Conservation (phyloP, 2,888 invertebrate genomes). For the Monoplex corrugatus region DNA sequence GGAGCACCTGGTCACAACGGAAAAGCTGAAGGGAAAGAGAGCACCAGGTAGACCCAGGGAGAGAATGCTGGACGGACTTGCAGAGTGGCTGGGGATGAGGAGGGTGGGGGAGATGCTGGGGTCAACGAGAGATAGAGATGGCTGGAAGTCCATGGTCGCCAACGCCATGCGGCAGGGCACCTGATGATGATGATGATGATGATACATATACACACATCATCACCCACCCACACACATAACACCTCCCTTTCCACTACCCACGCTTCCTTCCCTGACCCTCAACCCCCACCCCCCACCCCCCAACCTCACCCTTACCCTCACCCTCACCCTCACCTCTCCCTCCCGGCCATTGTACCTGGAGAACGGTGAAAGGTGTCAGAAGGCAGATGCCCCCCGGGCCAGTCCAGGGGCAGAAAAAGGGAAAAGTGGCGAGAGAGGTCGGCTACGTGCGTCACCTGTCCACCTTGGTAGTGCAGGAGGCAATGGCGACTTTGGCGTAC, state of each 20-base stretch:
- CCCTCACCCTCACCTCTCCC: not conserved
- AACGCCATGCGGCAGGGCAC: too few relatives aligned
- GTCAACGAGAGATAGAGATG: not conserved
- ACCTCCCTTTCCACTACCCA: not conserved
- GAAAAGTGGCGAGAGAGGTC: not conserved
- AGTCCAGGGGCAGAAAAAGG: not conserved
- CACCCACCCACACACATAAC: too few relatives aligned
- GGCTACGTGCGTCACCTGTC: not conserved
- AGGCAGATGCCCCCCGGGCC: constrained; percentile 34
- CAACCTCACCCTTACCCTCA: not conserved
- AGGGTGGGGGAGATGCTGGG: not conserved
- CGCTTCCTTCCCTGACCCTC: not conserved
- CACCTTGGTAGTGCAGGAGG: constrained; percentile 36
- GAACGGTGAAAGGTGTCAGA: not conserved
- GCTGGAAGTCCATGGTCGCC: too few relatives aligned
- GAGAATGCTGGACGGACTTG: too few relatives aligned
- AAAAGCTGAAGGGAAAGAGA: too few relatives aligned
- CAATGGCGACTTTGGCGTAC: not conserved
- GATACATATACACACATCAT: too few relatives aligned
- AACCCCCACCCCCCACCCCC: not conserved
- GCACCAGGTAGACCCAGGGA: too few relatives aligned
- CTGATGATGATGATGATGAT: too few relatives aligned
- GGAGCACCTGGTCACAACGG: too few relatives aligned
- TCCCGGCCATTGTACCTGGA: not conserved
- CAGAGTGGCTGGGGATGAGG: too few relatives aligned